Conservation (phyloP, 2,113 vertebrate genomes). For the Tetrax tetrax region DNA sequence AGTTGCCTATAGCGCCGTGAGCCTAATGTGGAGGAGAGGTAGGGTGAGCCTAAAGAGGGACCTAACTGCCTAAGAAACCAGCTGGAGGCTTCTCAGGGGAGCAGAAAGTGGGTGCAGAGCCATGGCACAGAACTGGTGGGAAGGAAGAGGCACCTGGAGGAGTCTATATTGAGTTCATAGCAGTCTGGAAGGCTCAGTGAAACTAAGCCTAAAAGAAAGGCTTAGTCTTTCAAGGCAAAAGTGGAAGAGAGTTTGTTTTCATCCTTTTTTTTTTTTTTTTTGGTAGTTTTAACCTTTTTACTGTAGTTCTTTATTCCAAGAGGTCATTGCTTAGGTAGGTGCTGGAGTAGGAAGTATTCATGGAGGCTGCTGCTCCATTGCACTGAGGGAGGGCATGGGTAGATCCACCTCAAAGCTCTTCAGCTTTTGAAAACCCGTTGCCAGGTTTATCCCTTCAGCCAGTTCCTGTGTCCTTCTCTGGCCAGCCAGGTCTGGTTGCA, state of each 20-base stretch:
- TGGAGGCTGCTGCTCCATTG: accelerated
- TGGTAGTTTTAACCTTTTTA: not conserved
- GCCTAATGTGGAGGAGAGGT: not conserved
- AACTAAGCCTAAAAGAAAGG: not conserved
- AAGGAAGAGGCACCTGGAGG: not conserved
- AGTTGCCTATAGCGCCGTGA: not conserved
- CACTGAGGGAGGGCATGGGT: not conserved
- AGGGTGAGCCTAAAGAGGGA: not conserved
- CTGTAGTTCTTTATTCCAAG: not conserved
- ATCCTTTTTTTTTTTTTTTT: not conserved
- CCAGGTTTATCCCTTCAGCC: not conserved
- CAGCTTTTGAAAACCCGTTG: not conserved
- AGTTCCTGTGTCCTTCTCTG: not conserved
- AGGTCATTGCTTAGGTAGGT: not conserved
- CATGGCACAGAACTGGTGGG: not conserved
- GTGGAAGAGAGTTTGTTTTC: not conserved
- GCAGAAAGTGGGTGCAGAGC: not conserved
- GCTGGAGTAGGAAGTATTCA: not conserved
- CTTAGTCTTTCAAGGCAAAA: not conserved
- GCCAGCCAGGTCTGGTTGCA: not conserved
- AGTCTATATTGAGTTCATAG: not conserved
- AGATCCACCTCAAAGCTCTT: not conserved
- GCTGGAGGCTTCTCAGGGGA: not conserved
- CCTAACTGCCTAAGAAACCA: not conserved
- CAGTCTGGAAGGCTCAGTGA: not conserved